Conservation (phyloP, 2,888 invertebrate genomes). For the Patella ulyssiponensis region DNA sequence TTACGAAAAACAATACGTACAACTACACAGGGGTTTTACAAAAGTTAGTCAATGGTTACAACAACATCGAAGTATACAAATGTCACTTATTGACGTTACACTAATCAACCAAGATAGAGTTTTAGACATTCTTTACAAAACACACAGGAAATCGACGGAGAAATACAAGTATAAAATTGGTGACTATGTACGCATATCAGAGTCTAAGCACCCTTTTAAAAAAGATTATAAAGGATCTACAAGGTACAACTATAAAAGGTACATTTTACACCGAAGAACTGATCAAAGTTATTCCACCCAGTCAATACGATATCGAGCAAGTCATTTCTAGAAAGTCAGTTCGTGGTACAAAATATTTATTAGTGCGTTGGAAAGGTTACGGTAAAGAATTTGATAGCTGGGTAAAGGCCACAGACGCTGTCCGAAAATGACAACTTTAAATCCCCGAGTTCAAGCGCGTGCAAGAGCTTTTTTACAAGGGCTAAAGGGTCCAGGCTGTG, state of each 20-base stretch:
- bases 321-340: background rate
- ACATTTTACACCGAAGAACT: background rate
- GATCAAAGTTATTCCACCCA: background rate
- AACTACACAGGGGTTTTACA: conserved; percentile 23
- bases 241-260: background rate
- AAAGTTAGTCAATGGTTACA: conserved; percentile 32
- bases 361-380: background rate
- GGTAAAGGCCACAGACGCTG: background rate
- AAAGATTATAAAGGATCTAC: background rate
- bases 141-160: background rate
- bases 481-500: too few relatives aligned
- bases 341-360: background rate
- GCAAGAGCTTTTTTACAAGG: background rate
- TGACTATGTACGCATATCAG: background rate
- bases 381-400: background rate
- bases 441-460: too few relatives aligned
- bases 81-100: conserved; percentile 32
- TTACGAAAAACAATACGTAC: conserved; percentile 21
- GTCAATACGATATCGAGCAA: background rate
- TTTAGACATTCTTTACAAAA: background rate
- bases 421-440: background rate
- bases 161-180: background rate
- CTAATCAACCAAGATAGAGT: conserved; percentile 5
- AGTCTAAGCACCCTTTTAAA: background rate
- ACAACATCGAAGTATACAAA: conserved; percentile 36